Evolutionary conservation across 2,888 invertebrate species (phyloP).

Genomic region (Drosophila parthenogenetica): DNA sequence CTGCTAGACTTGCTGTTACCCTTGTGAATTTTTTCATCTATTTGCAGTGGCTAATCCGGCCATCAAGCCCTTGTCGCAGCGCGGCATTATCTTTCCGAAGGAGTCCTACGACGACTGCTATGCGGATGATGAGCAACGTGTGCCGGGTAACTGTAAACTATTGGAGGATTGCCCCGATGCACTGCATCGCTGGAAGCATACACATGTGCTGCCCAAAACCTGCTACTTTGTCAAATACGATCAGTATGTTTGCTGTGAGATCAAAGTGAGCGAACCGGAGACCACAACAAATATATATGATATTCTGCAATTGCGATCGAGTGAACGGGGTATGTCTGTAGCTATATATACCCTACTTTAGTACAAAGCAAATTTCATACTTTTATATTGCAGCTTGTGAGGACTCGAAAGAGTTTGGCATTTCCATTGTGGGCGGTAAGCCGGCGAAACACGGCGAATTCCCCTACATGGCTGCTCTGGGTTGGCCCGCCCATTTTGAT

Average conservation of each 20-base stretch:
- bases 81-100: conserved; percentile 71
- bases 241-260: conserved; percentile 75
- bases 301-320: conserved; percentile 41
- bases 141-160: conserved; percentile 64
- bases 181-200: conserved; percentile 62
- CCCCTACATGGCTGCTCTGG: conserved; percentile 73
- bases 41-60: conserved; percentile 53
- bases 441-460: conserved; percentile 48
- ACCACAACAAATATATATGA: neutral
- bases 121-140: conserved; percentile 44
- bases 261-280: neutral
- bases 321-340: conserved; percentile 59
- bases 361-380: neutral
- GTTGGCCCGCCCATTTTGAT: conserved; percentile 64
- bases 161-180: conserved; percentile 70
- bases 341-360: neutral
- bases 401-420: neutral
- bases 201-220: conserved; percentile 69
- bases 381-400: conserved; percentile 38
- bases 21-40: neutral
- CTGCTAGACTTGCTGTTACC: too few relatives aligned
- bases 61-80: conserved; percentile 57
- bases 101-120: conserved; percentile 71
- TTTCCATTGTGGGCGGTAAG: conserved; percentile 31
- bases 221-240: conserved; percentile 80